Evolutionary conservation across 2,797 vertebrate species (phyloP).

Genomic region (Semaprochilodus insignis): DNA sequence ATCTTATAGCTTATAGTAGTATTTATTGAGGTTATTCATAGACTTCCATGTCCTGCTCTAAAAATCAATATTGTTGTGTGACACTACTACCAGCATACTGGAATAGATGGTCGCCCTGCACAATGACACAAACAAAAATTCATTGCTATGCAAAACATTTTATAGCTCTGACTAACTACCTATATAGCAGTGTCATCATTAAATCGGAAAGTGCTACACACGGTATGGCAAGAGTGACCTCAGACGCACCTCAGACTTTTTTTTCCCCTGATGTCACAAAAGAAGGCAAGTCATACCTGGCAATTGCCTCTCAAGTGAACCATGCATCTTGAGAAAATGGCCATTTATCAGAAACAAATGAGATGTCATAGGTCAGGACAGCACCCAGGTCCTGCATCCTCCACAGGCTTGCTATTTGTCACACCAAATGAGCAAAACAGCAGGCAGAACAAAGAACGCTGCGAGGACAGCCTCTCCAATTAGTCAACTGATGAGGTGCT

Average conservation of each 20-base stretch:
- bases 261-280: slow-evolving; percentile 44
- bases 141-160: background rate
- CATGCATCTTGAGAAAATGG: slow-evolving; percentile 63
- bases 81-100: too few species aligned
- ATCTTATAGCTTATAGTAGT: too few species aligned
- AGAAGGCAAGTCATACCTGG: slow-evolving; percentile 58
- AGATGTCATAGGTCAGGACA: slow-evolving; percentile 69
- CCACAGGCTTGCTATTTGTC: slow-evolving; percentile 69
- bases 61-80: too few species aligned
- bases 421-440: slow-evolving; percentile 70
- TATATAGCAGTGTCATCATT: slow-evolving; percentile 4
- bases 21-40: too few species aligned
- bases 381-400: slow-evolving; percentile 69
- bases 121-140: background rate
- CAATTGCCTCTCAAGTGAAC: slow-evolving; percentile 71
- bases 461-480: slow-evolving; percentile 60
- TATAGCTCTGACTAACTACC: background rate
- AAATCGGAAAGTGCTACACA: slow-evolving; percentile 1
- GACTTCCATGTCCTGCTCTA: background rate
- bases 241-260: slow-evolving; percentile 15
- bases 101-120: too few species aligned
- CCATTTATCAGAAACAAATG: slow-evolving; percentile 71
- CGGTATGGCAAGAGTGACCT: background rate
- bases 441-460: slow-evolving; percentile 56
- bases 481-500: slow-evolving; percentile 59